Evolutionary conservation across 2,888 invertebrate species (phyloP).

Genomic region (Odontocerum albicorne): DNA sequence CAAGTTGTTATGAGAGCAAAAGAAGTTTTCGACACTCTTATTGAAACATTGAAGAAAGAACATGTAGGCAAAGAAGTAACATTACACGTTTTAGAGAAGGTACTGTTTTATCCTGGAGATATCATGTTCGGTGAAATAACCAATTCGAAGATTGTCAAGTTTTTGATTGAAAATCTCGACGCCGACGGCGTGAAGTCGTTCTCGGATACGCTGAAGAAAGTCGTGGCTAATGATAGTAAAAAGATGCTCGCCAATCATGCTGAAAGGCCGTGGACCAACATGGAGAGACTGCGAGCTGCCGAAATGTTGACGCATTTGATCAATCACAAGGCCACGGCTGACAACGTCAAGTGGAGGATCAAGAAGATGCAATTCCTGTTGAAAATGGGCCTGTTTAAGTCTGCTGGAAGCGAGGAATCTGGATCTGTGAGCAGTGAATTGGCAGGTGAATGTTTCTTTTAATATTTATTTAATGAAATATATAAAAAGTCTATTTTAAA

Average conservation of each 20-base stretch:
- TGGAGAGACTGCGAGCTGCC: constrained; percentile 69
- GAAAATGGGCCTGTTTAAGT: constrained; percentile 65
- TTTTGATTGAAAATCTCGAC: constrained; percentile 62
- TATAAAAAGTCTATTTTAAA: too few relatives aligned
- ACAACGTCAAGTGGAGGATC: constrained; percentile 65
- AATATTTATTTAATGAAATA: too few relatives aligned
- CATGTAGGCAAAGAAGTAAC: constrained; percentile 55
- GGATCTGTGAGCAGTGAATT: constrained; percentile 60
- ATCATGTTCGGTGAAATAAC: constrained; percentile 75
- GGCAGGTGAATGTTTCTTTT: too few relatives aligned
- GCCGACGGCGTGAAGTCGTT: constrained; percentile 64
- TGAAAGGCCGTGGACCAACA: constrained; percentile 66
- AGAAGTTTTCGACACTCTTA: constrained; percentile 55
- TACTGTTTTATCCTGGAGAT: constrained; percentile 70
- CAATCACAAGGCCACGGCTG: constrained; percentile 54
- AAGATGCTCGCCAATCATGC: constrained; percentile 50
- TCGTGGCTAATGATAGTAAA: constrained; percentile 58
- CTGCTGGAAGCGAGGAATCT: constrained; percentile 49
- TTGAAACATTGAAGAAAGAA: constrained; percentile 54
- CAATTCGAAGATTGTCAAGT: constrained; percentile 64
- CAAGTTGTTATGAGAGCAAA: constrained; percentile 60
- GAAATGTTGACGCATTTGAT: constrained; percentile 54
- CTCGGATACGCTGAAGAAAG: constrained; percentile 62
- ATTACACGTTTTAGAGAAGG: constrained; percentile 61
- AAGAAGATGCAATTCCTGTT: constrained; percentile 67